Percentiles rank a stretch among this genome's conserved stretches.
Conservation (phyloP, 2,797 vertebrate genomes). For the Parauchenoglanis ngamensis region DNA sequence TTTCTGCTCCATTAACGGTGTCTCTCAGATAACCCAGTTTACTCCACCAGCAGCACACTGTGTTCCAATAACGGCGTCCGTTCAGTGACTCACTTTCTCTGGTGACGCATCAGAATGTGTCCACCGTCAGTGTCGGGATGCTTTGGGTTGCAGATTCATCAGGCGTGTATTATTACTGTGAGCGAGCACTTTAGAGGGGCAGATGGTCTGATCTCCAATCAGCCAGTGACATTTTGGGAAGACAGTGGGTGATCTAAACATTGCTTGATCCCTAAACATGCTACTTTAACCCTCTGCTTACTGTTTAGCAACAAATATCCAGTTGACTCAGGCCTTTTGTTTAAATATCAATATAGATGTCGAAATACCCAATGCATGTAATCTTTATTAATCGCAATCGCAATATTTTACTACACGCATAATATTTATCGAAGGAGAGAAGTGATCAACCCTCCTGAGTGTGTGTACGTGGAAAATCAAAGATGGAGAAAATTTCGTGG, state of each 20-base stretch:
- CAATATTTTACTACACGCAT: neutral
- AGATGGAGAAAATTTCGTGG: neutral
- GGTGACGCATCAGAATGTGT: conserved; percentile 33
- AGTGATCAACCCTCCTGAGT: neutral
- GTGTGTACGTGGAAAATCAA: too few relatives aligned
- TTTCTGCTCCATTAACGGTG: conserved; percentile 18
- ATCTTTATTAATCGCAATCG: neutral
- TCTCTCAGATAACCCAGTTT: conserved; percentile 22
- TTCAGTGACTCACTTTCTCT: conserved; percentile 21
- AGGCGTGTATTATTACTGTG: conserved; percentile 28
- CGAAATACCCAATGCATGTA: neutral
- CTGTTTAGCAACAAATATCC: neutral
- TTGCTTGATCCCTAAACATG: neutral
- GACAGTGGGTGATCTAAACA: neutral
- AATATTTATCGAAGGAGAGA: neutral
- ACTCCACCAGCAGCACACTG: conserved; percentile 8
- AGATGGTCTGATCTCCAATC: conserved; percentile 18
- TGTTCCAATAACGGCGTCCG: neutral
- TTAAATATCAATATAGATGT: neutral
- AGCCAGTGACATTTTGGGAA: conserved; percentile 7
- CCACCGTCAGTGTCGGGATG: neutral
- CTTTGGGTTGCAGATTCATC: conserved; percentile 16
- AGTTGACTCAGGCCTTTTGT: neutral
- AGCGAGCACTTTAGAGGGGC: neutral
- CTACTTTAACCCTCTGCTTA: neutral